phyloP scores from a whole-genome alignment of 2,113 vertebrate genomes.

The Podarcis muralis region DNA sequence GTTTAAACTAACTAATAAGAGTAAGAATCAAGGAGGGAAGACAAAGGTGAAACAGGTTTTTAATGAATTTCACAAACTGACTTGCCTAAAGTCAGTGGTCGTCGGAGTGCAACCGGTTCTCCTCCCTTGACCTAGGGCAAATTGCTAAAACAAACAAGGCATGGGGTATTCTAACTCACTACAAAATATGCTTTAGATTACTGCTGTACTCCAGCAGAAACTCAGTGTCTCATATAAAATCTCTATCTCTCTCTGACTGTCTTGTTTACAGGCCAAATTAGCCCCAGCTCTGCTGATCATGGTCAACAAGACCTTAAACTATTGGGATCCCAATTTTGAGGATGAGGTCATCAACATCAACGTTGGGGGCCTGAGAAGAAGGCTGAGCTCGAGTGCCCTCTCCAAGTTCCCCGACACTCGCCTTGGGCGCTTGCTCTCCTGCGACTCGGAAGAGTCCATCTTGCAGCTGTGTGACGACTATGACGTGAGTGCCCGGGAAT shows the following conservation, averaged over 20 bases:
- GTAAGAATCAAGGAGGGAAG: too few species aligned
- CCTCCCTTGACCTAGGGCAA: not conserved
- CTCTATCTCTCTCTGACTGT: conserved; percentile 15
- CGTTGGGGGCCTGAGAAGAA: conserved; percentile 89
- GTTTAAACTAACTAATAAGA: too few species aligned
- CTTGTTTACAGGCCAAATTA: conserved; percentile 42
- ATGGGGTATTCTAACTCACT: too few species aligned
- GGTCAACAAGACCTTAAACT: conserved; percentile 82
- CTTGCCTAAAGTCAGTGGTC: too few species aligned
- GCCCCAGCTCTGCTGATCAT: conserved; percentile 72
- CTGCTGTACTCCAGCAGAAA: not conserved
- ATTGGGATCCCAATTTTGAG: conserved; percentile 78
- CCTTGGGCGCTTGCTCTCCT: conserved; percentile 90
- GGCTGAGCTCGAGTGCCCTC: conserved; percentile 86
- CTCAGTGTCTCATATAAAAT: not conserved
- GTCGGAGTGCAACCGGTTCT: too few species aligned
- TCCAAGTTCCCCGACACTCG: conserved; percentile 92
- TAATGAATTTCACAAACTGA: too few species aligned
- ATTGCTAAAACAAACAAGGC: not conserved
- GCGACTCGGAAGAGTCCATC: conserved; percentile 91
- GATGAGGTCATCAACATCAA: conserved; percentile 91
- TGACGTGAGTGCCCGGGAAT: conserved; percentile 88
- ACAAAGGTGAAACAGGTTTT: too few species aligned
- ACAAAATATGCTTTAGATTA: not conserved
- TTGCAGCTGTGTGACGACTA: conserved; percentile 98